Evolutionary conservation across 2,797 vertebrate species (phyloP).

Genomic region (Aselliscus stoliczkanus): DNA sequence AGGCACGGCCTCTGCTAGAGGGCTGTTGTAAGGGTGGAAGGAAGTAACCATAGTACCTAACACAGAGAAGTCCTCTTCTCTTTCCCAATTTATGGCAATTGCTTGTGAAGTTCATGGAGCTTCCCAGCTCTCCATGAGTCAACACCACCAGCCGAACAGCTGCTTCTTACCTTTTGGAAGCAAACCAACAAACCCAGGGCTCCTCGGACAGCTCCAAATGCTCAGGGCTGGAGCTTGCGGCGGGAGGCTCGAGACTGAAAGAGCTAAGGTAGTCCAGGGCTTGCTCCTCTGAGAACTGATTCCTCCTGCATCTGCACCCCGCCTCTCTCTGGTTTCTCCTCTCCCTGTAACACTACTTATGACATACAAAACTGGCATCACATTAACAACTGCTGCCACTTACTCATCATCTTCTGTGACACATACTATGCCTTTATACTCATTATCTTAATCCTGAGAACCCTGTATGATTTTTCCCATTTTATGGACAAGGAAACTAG

Average conservation of each 20-base stretch:
- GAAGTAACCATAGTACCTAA: background rate
- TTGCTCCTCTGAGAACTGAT: background rate
- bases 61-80: background rate
- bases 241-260: background rate
- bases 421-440: background rate
- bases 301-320: background rate
- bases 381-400: background rate
- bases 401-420: background rate
- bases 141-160: background rate
- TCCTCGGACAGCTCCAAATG: background rate
- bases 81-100: background rate
- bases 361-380: background rate
- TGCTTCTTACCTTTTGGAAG: background rate
- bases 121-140: background rate
- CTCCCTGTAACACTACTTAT: background rate
- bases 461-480: background rate
- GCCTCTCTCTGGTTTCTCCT: background rate
- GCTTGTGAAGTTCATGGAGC: background rate
- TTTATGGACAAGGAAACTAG: background rate
- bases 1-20: background rate
- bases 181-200: background rate
- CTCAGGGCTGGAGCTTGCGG: background rate
- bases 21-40: background rate
- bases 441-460: background rate
- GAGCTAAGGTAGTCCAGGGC: background rate